Evolutionary conservation across 2,888 invertebrate species (phyloP).

Genomic region (Campoplex capitator): DNA sequence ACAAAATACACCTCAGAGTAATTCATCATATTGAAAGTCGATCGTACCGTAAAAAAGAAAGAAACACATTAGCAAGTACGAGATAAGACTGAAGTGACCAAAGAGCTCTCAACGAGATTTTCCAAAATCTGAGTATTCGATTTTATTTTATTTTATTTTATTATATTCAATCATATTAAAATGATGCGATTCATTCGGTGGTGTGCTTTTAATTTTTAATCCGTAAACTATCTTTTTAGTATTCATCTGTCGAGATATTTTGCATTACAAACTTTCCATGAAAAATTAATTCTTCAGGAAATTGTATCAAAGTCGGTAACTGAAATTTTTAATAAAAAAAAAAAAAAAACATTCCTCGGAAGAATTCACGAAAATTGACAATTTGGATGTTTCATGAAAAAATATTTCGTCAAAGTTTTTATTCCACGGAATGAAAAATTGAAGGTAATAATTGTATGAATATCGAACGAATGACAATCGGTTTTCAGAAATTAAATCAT

Average conservation of each 20-base stretch:
- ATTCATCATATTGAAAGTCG: slow-evolving; percentile 60
- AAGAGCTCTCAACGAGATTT: slow-evolving; percentile 35
- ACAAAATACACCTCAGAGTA: slow-evolving; percentile 29
- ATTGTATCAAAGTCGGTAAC: neutral
- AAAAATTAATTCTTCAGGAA: neutral
- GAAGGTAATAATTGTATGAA: neutral
- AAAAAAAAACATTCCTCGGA: neutral
- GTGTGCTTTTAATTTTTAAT: neutral
- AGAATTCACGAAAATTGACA: neutral
- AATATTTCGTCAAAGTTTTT: neutral
- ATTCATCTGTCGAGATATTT: neutral
- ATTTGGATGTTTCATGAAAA: neutral
- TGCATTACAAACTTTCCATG: neutral
- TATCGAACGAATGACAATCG: slow-evolving; percentile 6
- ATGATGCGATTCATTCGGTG: neutral
- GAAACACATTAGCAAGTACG: slow-evolving; percentile 68
- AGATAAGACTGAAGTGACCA: slow-evolving; percentile 76
- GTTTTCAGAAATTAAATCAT: neutral
- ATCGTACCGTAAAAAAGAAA: slow-evolving; percentile 42
- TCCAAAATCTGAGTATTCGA: slow-evolving; percentile 25
- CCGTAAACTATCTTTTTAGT: neutral
- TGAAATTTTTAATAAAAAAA: too few species aligned
- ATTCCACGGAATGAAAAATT: neutral
- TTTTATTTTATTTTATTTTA: neutral
- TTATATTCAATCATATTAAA: neutral